These are phyloP conservation scores for Brachionus rubens DNA, from an alignment of 1,140 invertebrate species.

Conservation along the genomic window DNA sequence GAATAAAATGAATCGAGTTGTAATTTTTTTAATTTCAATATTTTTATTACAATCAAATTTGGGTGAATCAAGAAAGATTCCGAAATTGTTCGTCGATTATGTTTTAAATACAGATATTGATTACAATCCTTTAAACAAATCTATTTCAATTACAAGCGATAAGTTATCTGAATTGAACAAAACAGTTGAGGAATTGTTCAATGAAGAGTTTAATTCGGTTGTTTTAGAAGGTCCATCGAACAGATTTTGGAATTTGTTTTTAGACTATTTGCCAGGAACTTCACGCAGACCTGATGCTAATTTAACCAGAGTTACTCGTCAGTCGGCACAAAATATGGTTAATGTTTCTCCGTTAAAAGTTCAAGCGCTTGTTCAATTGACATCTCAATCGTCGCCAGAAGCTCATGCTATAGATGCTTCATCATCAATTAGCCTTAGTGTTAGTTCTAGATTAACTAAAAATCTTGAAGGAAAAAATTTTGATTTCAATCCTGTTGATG, in stretches of 20 bases:
- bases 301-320: neutral
- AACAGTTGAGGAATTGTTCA: neutral
- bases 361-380: neutral
- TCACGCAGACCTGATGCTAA: neutral
- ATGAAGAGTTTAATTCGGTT: neutral
- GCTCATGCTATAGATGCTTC: slow-evolving; percentile 3
- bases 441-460: neutral
- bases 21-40: neutral
- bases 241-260: neutral
- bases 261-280: neutral
- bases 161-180: neutral
- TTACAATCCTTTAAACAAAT: neutral
- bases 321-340: neutral
- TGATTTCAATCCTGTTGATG: slow-evolving; percentile 20
- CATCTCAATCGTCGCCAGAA: neutral
- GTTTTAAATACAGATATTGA: slow-evolving; percentile 1
- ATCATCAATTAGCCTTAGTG: neutral
- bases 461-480: neutral
- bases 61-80: neutral
- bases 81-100: neutral
- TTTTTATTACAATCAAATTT: slow-evolving; percentile 6
- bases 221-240: neutral
- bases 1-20: neutral
- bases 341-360: neutral
- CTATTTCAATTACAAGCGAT: neutral